These are phyloP conservation scores for Gadopsis bispinosus DNA, from an alignment of 2,797 vertebrate genomes.

Conservation along the genomic window DNA sequence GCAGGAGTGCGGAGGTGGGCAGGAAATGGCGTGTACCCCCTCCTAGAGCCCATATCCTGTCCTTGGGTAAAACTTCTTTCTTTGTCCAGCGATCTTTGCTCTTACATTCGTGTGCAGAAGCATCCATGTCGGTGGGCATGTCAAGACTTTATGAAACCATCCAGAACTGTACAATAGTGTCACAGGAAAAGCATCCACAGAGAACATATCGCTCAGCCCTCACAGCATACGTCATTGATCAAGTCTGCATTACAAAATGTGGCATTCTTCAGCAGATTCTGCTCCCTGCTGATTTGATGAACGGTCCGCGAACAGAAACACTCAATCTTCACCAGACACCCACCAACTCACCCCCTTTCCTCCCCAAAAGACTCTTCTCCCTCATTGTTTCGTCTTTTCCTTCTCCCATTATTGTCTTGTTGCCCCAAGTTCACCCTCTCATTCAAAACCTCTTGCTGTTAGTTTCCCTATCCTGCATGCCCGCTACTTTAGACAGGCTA, in stretches of 20 bases:
- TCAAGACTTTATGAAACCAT: conserved; percentile 1
- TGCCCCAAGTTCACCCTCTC: conserved; percentile 41
- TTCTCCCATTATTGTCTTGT: conserved; percentile 36
- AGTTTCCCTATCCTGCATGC: not conserved
- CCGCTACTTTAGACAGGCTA: conserved; percentile 5
- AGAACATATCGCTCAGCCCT: conserved; percentile 50
- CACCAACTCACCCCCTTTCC: conserved; percentile 16
- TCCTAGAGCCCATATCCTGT: conserved; percentile 79
- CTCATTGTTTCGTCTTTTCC: conserved; percentile 10
- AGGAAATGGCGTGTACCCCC: conserved; percentile 80
- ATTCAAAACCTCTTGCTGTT: conserved; percentile 21
- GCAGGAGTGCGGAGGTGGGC: conserved; percentile 75
- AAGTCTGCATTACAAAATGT: conserved; percentile 72
- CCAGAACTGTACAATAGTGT: conserved; percentile 9
- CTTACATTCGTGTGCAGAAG: conserved; percentile 19
- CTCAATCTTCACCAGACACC: conserved; percentile 69
- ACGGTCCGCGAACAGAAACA: conserved; percentile 69
- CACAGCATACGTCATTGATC: conserved; percentile 73
- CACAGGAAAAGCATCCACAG: conserved; percentile 29
- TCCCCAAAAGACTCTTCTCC: conserved; percentile 46
- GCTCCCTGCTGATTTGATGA: conserved; percentile 75
- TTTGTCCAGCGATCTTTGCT: conserved; percentile 70
- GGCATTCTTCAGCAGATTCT: conserved; percentile 74
- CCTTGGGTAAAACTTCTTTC: conserved; percentile 69
- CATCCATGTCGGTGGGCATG: conserved; percentile 8